These are phyloP conservation scores for Embidobia sp. DNA, from an alignment of 2,888 invertebrate genomes.

Conservation along the genomic window DNA sequence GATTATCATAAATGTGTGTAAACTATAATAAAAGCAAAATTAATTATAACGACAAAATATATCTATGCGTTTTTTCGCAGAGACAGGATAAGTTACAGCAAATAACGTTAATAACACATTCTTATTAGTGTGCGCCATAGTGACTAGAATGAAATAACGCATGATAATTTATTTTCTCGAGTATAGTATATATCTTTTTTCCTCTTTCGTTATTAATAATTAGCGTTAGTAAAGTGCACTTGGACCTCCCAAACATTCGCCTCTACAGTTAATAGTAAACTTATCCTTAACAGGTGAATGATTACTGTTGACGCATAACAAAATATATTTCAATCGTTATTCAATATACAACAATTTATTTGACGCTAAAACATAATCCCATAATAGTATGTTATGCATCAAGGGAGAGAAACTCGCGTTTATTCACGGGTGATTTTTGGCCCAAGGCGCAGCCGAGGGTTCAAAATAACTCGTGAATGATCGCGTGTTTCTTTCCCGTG, in stretches of 20 bases:
- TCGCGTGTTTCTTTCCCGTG: no score
- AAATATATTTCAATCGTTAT: no score
- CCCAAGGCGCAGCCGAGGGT: no score
- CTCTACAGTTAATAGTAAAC: conserved; percentile 1
- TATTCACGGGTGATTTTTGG: no score
- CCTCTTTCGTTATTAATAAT: conserved; percentile 31
- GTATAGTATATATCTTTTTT: conserved; percentile 37
- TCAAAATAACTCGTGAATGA: no score
- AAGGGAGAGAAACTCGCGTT: no score
- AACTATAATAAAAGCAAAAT: conserved; percentile 59
- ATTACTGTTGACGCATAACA: no score
- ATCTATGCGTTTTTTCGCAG: conserved; percentile 35
- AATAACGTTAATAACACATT: conserved; percentile 52
- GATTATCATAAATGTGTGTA: conserved; percentile 53
- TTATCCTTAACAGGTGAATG: no score
- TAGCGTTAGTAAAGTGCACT: conserved; percentile 58
- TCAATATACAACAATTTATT: no score
- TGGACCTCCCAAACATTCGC: conserved; percentile 55
- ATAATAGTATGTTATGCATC: no score
- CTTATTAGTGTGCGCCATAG: conserved; percentile 56
- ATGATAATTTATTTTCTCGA: conserved; percentile 48
- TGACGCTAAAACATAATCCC: no score
- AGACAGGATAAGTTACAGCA: conserved; percentile 50
- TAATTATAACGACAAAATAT: conserved; percentile 50
- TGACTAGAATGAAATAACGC: conserved; percentile 62